Evolutionary conservation across 1,140 invertebrate genomes (phyloP), one percentile per base, ranked within the genome.

Genomic region (Caenorhabditis briggsae): DNA sequence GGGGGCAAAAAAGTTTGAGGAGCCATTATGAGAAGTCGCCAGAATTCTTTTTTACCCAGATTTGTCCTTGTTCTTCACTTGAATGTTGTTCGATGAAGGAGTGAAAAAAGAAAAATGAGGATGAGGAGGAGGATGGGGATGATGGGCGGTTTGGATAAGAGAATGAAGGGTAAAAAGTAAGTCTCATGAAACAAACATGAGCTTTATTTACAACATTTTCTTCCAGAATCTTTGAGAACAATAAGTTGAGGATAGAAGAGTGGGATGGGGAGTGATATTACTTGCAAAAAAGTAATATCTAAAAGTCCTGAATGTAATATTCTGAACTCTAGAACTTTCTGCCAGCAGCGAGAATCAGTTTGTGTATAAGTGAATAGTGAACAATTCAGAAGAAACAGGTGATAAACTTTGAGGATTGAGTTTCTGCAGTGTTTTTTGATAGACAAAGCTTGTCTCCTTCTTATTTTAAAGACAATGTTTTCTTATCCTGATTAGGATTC

Each of bases 121-220:
- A n/a, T 58, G 41, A 46, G 16, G 50, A 11, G 50, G 50, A 11
- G 50, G 50, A 16, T 11, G 50, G 50, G 2, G 23, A 46, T 74
- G 43, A n/a, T 74, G 41, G 43, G 23, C 16, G 65, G 41, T 33
- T 33, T 33, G 43, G 12, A 58, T n/a, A 74, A 74, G 65, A 74
- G 65, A 46, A 7, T 16, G 46, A 48, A 48, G 43, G 41, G 12
- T 48, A 41, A 64, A 74, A 74, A 74, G 65, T 74, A 74, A 43
- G 65, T 46, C 43, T n/a, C 65, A 74, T 74, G 59, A 64, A 64
- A 64, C 59, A 64, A 64, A 64, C 59, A 64, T 64, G 65, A 74
- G 65, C n/a, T 74, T 74, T 74, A 74, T 74, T 74, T 74, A 74
- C 65, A 74, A 74, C 65, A 74, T 74, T n/a, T 46, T 6, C 50